Conservation (phyloP, 2,888 invertebrate genomes). For the Xanthia togata region DNA sequence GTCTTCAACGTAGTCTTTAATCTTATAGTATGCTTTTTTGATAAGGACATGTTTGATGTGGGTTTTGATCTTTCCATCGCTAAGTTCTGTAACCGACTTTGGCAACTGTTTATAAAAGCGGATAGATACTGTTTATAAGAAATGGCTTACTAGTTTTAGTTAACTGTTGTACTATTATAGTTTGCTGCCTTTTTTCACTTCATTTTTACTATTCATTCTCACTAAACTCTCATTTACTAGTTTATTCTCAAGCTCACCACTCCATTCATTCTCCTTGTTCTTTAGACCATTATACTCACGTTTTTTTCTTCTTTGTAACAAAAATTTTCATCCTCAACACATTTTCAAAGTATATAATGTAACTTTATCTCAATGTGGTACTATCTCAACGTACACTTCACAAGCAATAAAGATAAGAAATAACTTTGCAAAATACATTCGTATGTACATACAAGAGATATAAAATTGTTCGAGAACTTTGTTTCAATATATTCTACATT, state of each 20-base stretch:
- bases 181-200: background rate
- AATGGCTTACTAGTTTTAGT: no score
- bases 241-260: background rate
- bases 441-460: no score
- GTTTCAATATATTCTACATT: slow-evolving; percentile 20
- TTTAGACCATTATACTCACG: background rate
- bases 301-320: background rate
- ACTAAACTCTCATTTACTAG: background rate
- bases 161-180: no score
- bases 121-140: no score
- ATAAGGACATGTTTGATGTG: no score
- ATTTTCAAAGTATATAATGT: background rate
- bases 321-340: background rate
- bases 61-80: no score
- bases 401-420: slow-evolving; percentile 15
- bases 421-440: background rate
- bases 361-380: background rate
- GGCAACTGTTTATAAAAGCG: no score
- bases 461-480: slow-evolving; percentile 3
- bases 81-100: no score
- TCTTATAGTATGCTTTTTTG: no score
- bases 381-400: background rate
- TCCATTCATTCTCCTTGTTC: background rate
- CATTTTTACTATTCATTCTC: background rate
- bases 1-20: no score